phyloP scores from a whole-genome alignment of 1,140 invertebrate species.

The Hesperophylax magnus region DNA sequence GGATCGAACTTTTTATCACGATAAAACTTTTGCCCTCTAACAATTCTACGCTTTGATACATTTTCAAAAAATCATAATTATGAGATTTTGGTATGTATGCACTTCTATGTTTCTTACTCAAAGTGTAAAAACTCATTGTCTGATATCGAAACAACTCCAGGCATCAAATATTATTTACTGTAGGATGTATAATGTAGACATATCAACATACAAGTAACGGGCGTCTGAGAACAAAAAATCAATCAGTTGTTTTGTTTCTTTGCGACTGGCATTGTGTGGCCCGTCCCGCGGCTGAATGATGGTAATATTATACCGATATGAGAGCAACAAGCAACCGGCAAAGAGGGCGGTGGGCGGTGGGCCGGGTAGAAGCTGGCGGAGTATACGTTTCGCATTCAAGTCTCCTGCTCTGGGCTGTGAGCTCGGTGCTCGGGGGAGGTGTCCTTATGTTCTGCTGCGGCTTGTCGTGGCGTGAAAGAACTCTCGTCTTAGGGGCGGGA shows the following conservation, averaged over 20 bases:
- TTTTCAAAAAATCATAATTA: no score
- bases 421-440: background rate
- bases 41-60: no score
- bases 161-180: no score
- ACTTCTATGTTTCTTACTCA: no score
- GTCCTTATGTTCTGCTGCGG: constrained; percentile 1
- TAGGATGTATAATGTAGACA: no score
- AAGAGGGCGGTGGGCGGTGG: background rate
- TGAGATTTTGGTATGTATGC: no score
- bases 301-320: constrained; percentile 37
- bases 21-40: no score
- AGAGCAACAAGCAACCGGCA: background rate
- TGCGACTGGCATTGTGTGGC: constrained; percentile 21
- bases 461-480: constrained; percentile 8
- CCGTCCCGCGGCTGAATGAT: constrained; percentile 28
- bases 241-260: constrained; percentile 43
- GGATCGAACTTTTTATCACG: no score
- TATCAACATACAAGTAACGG: background rate
- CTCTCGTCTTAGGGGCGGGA: background rate
- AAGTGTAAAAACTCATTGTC: no score
- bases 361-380: background rate
- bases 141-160: no score
- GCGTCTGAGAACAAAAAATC: constrained; percentile 27
- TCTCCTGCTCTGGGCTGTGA: no score
- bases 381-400: no score